Percentiles rank a stretch among this genome's conserved stretches.
phyloP scores from a whole-genome alignment of 2,888 invertebrate species.

The Luperina testacea region DNA sequence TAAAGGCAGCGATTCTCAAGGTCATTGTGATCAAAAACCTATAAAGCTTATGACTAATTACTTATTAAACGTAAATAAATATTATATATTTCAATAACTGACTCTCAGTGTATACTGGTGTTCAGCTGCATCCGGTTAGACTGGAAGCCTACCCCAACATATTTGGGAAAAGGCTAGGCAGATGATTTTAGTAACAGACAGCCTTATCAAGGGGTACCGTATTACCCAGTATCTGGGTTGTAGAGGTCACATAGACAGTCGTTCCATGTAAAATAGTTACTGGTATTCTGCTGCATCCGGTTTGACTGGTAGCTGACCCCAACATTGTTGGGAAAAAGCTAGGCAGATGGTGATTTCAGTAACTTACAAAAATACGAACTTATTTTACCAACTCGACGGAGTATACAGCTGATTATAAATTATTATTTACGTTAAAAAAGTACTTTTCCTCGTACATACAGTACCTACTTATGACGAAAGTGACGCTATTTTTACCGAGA shows the following conservation, averaged over 20 bases:
- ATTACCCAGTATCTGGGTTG: background rate
- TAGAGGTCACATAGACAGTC: background rate
- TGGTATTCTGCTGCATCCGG: background rate
- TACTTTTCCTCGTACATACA: background rate
- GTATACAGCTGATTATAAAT: conserved; percentile 11
- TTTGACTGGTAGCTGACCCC: background rate
- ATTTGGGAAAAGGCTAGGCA: no score
- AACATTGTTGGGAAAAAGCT: background rate
- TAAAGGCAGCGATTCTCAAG: no score
- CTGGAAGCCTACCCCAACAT: no score
- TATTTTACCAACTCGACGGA: background rate
- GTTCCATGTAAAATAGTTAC: background rate
- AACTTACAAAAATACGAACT: background rate
- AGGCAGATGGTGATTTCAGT: background rate
- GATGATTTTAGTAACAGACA: background rate
- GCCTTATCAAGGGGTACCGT: background rate
- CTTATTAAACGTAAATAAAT: background rate
- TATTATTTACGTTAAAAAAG: background rate
- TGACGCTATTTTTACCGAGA: conserved; percentile 28
- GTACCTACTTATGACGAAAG: conserved; percentile 9
- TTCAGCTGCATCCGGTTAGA: no score
- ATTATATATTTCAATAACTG: no score
- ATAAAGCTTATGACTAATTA: no score
- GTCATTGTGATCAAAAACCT: background rate
- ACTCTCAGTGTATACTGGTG: no score